Percentiles rank a stretch among this genome's conserved stretches.
phyloP scores from a whole-genome alignment of 2,113 vertebrate species.

The Neodon shergylaensis region DNA sequence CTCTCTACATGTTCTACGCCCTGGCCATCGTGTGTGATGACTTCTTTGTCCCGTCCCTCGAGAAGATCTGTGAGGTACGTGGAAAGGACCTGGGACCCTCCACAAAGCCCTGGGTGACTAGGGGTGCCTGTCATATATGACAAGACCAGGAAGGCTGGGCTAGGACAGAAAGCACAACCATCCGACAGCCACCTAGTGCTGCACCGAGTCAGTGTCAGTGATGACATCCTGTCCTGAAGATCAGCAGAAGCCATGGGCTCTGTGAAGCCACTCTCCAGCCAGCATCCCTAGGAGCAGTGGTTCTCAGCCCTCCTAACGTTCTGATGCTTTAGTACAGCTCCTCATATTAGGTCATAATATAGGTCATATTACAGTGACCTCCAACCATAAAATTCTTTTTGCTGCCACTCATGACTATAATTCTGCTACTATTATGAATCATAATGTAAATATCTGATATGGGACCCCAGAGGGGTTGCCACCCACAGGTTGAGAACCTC shows the following conservation, averaged over 20 bases:
- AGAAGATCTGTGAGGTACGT: conserved; percentile 98
- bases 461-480: not conserved
- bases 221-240: not conserved
- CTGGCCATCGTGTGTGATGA: conserved; percentile 97
- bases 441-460: not conserved
- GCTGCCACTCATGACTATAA: not conserved
- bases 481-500: not conserved
- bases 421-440: not conserved
- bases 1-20: conserved; percentile 99
- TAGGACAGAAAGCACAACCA: not conserved
- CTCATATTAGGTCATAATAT: no score
- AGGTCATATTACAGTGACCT: not conserved
- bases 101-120: not conserved
- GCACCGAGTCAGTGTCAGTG: not conserved
- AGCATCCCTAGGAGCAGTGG: not conserved
- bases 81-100: not conserved
- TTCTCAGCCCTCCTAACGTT: not conserved
- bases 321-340: not conserved
- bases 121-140: rapidly evolving
- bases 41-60: conserved; percentile 97
- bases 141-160: not conserved
- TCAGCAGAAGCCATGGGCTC: not conserved
- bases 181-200: not conserved
- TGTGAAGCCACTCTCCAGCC: rapidly evolving
- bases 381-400: not conserved